These are phyloP conservation scores for Nephotettix cincticeps DNA, from an alignment of 1,140 invertebrate species.

Conservation along the genomic window DNA sequence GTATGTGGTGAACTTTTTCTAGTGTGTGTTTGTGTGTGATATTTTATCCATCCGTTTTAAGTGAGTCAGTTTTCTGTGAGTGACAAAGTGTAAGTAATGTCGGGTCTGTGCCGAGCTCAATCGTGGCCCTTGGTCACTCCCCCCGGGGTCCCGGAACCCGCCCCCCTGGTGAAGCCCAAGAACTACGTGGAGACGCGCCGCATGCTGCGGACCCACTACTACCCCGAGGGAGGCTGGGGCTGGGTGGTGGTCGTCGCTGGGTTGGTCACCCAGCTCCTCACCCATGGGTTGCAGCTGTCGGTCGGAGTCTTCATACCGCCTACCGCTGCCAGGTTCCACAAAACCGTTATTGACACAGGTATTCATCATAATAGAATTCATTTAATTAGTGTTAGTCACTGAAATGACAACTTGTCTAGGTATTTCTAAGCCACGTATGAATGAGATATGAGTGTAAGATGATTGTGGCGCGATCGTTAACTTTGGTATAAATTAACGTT, in stretches of 20 bases:
- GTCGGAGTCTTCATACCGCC: slow-evolving; percentile 28
- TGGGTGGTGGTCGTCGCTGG: slow-evolving; percentile 70
- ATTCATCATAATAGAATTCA: too few relatives aligned
- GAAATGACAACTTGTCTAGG: too few relatives aligned
- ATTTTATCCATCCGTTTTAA: too few relatives aligned
- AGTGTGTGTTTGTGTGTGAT: too few relatives aligned
- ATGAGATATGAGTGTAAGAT: too few relatives aligned
- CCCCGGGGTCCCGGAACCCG: neutral
- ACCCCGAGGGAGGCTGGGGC: slow-evolving; percentile 79
- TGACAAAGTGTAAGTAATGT: slow-evolving; percentile 1
- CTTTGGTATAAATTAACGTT: too few relatives aligned
- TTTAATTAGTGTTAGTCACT: too few relatives aligned
- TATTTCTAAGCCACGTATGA: too few relatives aligned
- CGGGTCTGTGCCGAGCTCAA: slow-evolving; percentile 22
- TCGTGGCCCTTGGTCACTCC: slow-evolving; percentile 32
- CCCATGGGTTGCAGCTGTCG: slow-evolving; percentile 63
- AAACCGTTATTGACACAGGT: slow-evolving; percentile 25
- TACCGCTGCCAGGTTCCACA: slow-evolving; percentile 46
- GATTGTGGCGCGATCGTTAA: too few relatives aligned
- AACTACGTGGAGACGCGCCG: slow-evolving; percentile 51
- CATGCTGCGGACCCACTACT: slow-evolving; percentile 66
- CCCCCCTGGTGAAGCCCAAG: slow-evolving; percentile 15
- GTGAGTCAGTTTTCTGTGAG: too few relatives aligned
- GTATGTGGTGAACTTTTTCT: too few relatives aligned
- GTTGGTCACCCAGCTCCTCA: slow-evolving; percentile 64